Percentiles rank a stretch among this genome's conserved stretches.
phyloP scores from a whole-genome alignment of 2,888 invertebrate genomes.

The Antheraea yamamai region DNA sequence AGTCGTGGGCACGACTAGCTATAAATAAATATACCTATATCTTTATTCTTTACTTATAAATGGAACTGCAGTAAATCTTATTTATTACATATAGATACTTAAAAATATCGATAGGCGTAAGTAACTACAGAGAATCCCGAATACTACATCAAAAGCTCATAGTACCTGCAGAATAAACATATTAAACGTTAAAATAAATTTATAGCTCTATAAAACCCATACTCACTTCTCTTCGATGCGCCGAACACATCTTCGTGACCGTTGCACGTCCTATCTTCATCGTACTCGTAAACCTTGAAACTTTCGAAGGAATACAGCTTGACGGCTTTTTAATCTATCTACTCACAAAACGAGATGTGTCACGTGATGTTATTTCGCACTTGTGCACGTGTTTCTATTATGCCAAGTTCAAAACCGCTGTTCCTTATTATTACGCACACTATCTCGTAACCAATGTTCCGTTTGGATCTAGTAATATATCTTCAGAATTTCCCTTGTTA shows the following conservation, averaged over 20 bases:
- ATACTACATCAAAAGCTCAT: conserved; percentile 33
- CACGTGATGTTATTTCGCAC: conserved; percentile 11
- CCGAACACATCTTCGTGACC: conserved; percentile 73
- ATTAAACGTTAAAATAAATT: conserved; percentile 42
- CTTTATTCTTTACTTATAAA: background rate
- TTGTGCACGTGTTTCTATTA: background rate
- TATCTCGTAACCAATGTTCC: background rate
- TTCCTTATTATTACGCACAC: background rate
- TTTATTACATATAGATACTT: background rate
- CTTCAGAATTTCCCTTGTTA: conserved; percentile 32
- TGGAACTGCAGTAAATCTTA: background rate
- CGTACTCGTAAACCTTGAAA: conserved; percentile 79
- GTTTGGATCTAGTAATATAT: conserved; percentile 28
- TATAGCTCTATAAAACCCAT: conserved; percentile 38
- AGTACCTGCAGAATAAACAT: conserved; percentile 37
- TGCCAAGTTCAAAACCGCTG: conserved; percentile 5
- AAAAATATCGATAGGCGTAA: background rate
- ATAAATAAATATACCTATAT: no score
- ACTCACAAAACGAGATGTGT: conserved; percentile 21
- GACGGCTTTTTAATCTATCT: conserved; percentile 55
- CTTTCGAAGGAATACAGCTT: conserved; percentile 81
- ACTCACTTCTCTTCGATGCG: conserved; percentile 74
- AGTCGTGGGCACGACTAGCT: no score
- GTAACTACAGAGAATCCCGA: conserved; percentile 19
- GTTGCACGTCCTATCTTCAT: conserved; percentile 70